A percentile compares a stretch with the other conserved stretches of the same genome.
Evolutionary conservation across 1,140 invertebrate species (phyloP).

Genomic region (Liolophura sinensis): DNA sequence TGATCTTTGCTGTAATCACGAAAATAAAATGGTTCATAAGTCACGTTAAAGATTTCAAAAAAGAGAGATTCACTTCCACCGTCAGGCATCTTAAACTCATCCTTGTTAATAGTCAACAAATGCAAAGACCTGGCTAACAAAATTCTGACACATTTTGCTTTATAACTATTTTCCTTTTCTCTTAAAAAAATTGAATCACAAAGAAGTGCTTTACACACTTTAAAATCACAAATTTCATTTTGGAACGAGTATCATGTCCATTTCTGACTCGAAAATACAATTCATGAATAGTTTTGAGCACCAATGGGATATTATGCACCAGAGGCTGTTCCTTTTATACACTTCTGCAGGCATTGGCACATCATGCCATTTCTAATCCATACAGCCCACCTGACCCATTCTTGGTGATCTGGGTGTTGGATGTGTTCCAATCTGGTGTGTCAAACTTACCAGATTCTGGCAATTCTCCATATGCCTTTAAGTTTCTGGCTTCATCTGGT

Average conservation of each 20-base stretch:
- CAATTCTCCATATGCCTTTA: slow-evolving; percentile 99
- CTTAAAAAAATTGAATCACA: no score
- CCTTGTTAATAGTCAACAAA: neutral
- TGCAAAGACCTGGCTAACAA: neutral
- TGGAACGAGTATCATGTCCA: no score
- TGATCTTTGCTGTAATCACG: slow-evolving; percentile 45
- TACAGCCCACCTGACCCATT: neutral
- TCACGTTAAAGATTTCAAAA: slow-evolving; percentile 8
- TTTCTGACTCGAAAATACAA: neutral
- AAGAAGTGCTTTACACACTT: no score
- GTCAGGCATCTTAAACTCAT: no score
- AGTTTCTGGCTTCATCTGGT: slow-evolving; percentile 96
- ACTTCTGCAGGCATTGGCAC: neutral
- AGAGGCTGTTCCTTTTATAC: neutral
- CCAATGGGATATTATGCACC: neutral
- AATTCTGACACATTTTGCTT: neutral
- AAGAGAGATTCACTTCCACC: slow-evolving; percentile 2
- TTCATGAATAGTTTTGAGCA: neutral
- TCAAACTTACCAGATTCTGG: slow-evolving; percentile 74
- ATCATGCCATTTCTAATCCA: neutral
- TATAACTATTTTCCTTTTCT: no score
- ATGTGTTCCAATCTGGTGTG: no score
- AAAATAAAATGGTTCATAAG: slow-evolving; percentile 14
- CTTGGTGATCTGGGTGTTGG: no score
- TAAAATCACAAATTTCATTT: no score